Percentiles rank a stretch among this genome's conserved stretches.
These are phyloP conservation scores for Plectropomus leopardus DNA, from an alignment of 2,113 vertebrate species.

Conservation along the genomic window DNA sequence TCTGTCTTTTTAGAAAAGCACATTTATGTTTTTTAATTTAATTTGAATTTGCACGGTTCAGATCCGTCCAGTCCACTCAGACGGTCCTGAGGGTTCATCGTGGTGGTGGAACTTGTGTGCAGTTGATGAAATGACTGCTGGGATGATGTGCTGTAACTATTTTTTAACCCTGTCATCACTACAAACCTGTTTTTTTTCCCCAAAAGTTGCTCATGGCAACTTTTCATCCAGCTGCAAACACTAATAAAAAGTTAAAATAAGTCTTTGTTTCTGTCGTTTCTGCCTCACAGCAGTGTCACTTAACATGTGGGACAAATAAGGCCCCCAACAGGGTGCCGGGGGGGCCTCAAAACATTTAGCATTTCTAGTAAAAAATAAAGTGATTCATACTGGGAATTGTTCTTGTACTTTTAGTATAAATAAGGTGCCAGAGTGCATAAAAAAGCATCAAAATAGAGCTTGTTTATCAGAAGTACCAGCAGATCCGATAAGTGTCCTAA, in stretches of 20 bases:
- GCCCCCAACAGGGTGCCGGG: too few species aligned
- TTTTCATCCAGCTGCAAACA: conserved; percentile 8
- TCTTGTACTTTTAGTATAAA: too few species aligned
- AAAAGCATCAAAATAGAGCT: too few species aligned
- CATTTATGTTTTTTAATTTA: not conserved
- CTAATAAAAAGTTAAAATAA: conserved; percentile 44
- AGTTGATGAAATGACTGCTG: not conserved
- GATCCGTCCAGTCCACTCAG: conserved; percentile 24
- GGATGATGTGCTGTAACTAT: not conserved
- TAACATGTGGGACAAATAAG: too few species aligned
- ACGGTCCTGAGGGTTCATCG: not conserved
- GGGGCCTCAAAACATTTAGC: too few species aligned
- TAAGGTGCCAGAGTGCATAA: too few species aligned
- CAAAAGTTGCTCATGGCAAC: not conserved
- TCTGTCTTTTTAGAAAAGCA: not conserved
- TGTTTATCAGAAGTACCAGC: too few species aligned
- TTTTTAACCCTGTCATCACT: too few species aligned
- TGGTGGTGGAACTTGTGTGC: not conserved
- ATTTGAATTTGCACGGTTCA: conserved; percentile 34
- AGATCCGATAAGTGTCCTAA: too few species aligned
- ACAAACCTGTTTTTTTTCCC: conserved; percentile 23
- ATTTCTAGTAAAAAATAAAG: too few species aligned
- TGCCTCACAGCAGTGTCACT: not conserved
- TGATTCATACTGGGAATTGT: too few species aligned
- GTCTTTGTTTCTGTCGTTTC: not conserved